These are phyloP conservation scores for Syngnathus rostellatus DNA, from an alignment of 2,797 vertebrate genomes.

Conservation along the genomic window DNA sequence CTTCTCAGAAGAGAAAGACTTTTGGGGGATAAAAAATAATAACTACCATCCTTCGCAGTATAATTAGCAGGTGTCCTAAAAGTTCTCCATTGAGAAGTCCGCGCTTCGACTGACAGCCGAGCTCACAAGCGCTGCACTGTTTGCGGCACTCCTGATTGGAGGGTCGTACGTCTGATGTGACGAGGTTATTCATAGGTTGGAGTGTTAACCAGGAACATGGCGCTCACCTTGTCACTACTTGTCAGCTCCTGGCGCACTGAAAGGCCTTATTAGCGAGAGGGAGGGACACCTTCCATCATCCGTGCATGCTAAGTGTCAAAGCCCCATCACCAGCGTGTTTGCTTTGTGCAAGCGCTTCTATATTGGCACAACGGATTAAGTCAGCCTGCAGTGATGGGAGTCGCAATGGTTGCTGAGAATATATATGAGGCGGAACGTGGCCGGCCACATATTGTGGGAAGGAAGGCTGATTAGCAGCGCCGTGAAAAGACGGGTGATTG, in stretches of 20 bases:
- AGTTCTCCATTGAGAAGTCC: too few species aligned
- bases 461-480: constrained; percentile 47
- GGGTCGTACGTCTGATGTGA: constrained; percentile 48
- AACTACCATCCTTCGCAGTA: neutral
- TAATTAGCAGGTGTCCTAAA: too few species aligned
- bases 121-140: constrained; percentile 35
- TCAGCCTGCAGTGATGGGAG: constrained; percentile 49
- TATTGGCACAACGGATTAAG: constrained; percentile 51
- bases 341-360: constrained; percentile 33
- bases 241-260: constrained; percentile 40
- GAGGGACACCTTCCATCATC: constrained; percentile 8
- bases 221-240: constrained; percentile 51
- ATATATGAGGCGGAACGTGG: constrained; percentile 47
- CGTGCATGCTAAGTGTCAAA: constrained; percentile 32
- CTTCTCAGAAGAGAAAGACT: neutral
- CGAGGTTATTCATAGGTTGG: constrained; percentile 54
- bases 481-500: constrained; percentile 36
- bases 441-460: constrained; percentile 39
- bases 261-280: constrained; percentile 40
- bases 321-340: constrained; percentile 45
- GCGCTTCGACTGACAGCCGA: constrained; percentile 40
- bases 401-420: constrained; percentile 44
- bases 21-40: neutral
- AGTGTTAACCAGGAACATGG: constrained; percentile 52
- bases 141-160: constrained; percentile 34